Evolutionary conservation across 2,113 vertebrate species (phyloP).

Genomic region (Corvus moneduloides): DNA sequence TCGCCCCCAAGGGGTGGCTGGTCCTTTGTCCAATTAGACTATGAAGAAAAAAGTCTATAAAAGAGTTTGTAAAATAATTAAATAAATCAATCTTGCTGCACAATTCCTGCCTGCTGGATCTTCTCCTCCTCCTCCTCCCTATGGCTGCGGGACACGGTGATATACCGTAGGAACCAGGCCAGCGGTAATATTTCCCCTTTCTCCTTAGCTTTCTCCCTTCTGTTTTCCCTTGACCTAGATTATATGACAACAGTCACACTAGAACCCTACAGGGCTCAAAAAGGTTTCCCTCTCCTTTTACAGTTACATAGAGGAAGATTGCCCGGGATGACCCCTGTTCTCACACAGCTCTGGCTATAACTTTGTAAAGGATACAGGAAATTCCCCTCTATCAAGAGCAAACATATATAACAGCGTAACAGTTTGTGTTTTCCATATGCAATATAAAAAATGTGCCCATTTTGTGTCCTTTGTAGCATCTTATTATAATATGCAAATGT

Average conservation of each 20-base stretch:
- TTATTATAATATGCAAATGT: background rate
- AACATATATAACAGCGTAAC: background rate
- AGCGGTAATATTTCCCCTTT: background rate
- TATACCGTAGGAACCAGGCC: no score
- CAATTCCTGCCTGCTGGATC: no score
- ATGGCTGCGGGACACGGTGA: no score
- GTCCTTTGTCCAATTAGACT: no score
- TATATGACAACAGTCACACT: background rate
- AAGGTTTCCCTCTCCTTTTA: background rate
- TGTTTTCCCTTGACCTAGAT: background rate
- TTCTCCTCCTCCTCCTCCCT: no score
- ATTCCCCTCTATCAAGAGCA: background rate
- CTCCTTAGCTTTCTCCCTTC: background rate
- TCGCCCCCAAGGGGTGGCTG: no score
- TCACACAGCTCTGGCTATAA: background rate
- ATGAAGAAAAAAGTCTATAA: no score
- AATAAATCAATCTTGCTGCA: no score
- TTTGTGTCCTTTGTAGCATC: background rate
- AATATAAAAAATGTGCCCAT: background rate
- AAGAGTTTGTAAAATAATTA: no score
- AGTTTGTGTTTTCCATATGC: background rate
- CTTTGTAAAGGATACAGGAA: background rate
- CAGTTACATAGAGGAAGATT: background rate
- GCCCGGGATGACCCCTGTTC: background rate
- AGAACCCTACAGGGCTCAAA: background rate